phyloP scores from a whole-genome alignment of 2,888 invertebrate genomes.

The Antitype chi region DNA sequence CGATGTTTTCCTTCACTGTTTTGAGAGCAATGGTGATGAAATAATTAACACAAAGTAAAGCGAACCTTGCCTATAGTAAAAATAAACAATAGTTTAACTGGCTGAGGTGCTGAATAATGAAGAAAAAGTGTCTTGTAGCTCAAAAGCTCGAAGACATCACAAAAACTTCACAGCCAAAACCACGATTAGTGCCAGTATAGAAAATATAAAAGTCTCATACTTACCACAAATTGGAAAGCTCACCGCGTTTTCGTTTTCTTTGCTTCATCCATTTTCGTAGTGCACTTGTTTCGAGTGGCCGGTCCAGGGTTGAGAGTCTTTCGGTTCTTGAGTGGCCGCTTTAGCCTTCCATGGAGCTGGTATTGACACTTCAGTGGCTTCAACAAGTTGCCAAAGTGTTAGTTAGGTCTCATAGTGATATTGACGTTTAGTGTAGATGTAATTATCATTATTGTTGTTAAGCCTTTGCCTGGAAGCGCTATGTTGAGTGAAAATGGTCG shows the following conservation, averaged over 20 bases:
- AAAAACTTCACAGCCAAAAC: neutral
- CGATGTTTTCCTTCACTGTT: no score
- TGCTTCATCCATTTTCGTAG: slow-evolving; percentile 47
- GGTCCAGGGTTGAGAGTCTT: slow-evolving; percentile 38
- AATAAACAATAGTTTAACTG: no score
- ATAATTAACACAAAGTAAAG: no score
- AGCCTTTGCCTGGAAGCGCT: no score
- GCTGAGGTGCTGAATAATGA: neutral
- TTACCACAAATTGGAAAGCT: slow-evolving; percentile 15
- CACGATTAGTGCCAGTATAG: no score
- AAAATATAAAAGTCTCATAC: slow-evolving; percentile 3
- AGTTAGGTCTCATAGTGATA: neutral
- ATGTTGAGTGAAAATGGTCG: neutral
- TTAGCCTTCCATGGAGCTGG: slow-evolving; percentile 11
- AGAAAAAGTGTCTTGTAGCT: neutral
- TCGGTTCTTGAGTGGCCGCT: slow-evolving; percentile 22
- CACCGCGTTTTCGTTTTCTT: slow-evolving; percentile 25
- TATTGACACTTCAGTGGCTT: slow-evolving; percentile 34
- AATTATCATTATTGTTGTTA: neutral
- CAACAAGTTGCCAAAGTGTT: slow-evolving; percentile 16
- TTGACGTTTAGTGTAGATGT: slow-evolving; percentile 4
- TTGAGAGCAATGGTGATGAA: no score
- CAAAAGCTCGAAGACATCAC: neutral
- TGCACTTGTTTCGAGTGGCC: slow-evolving; percentile 43
- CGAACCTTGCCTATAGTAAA: no score